phyloP scores from a whole-genome alignment of 2,888 invertebrate genomes.

The Cephus runcator region DNA sequence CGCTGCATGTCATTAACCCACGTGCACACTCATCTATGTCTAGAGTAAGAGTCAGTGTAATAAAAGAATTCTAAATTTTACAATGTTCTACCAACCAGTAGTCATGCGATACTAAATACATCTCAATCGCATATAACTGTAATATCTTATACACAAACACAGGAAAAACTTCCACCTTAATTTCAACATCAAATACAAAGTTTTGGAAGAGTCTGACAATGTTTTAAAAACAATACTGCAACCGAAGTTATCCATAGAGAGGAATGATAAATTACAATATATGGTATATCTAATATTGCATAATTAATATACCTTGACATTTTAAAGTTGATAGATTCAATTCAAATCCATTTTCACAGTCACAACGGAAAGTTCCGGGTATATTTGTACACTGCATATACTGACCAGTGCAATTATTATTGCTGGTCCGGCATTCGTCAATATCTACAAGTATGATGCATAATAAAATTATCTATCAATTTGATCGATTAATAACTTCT shows the following conservation, averaged over 20 bases:
- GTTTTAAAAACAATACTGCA: not conserved
- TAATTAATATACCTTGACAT: slow-evolving; percentile 64
- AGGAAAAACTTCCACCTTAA: not conserved
- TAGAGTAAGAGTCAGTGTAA: slow-evolving; percentile 27
- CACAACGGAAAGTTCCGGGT: slow-evolving; percentile 73
- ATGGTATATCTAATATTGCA: not conserved
- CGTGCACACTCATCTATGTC: slow-evolving; percentile 66
- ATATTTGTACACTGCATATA: slow-evolving; percentile 65
- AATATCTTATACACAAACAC: not conserved
- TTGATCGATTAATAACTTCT: not conserved
- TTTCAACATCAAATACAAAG: not conserved
- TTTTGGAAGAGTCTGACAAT: not conserved
- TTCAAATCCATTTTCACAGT: slow-evolving; percentile 70
- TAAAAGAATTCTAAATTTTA: not conserved
- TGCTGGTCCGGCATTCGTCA: slow-evolving; percentile 41
- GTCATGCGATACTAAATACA: not conserved
- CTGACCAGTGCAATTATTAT: slow-evolving; percentile 29
- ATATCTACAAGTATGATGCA: slow-evolving; percentile 28
- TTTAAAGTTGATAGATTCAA: slow-evolving; percentile 69
- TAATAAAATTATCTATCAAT: not conserved
- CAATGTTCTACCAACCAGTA: not conserved
- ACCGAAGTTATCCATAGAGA: slow-evolving; percentile 8
- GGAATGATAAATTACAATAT: not conserved
- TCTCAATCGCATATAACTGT: not conserved
- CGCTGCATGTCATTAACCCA: slow-evolving; percentile 60